Conservation (phyloP, 2,888 invertebrate species). For the Mimas tiliae region DNA sequence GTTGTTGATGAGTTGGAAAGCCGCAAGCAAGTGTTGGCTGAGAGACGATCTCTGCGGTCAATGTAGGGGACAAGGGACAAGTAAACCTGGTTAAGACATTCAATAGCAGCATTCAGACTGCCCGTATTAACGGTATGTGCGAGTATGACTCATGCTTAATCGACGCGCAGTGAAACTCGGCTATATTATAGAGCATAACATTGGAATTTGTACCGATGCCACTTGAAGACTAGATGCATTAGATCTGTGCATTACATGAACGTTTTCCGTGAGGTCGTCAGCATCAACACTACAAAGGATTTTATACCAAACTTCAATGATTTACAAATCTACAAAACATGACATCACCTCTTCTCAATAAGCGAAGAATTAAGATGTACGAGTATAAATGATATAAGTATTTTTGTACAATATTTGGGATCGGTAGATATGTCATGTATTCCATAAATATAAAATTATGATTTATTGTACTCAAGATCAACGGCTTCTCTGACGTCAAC, state of each 20-base stretch:
- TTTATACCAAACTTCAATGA: too few relatives aligned
- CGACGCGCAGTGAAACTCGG: constrained; percentile 35
- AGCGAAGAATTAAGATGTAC: background rate
- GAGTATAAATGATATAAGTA: background rate
- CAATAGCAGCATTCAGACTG: constrained; percentile 17
- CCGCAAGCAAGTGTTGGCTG: background rate
- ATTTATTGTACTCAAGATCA: too few relatives aligned
- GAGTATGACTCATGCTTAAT: constrained; percentile 43
- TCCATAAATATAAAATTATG: too few relatives aligned
- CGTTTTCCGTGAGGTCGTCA: background rate
- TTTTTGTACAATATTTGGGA: too few relatives aligned
- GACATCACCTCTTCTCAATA: background rate
- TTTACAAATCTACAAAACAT: background rate
- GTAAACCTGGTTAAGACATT: constrained; percentile 1
- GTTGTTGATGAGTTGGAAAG: too few relatives aligned
- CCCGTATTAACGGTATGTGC: constrained; percentile 39
- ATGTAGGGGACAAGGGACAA: constrained; percentile 11
- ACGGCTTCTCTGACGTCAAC: too few relatives aligned
- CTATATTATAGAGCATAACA: constrained; percentile 3
- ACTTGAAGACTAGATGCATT: background rate
- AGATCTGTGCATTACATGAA: background rate
- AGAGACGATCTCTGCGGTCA: constrained; percentile 21
- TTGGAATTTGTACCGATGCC: constrained; percentile 14
- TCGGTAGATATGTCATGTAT: too few relatives aligned
- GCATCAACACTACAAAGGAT: too few relatives aligned